phyloP scores from a whole-genome alignment of 2,797 vertebrate species.

The Okamejei kenojei region DNA sequence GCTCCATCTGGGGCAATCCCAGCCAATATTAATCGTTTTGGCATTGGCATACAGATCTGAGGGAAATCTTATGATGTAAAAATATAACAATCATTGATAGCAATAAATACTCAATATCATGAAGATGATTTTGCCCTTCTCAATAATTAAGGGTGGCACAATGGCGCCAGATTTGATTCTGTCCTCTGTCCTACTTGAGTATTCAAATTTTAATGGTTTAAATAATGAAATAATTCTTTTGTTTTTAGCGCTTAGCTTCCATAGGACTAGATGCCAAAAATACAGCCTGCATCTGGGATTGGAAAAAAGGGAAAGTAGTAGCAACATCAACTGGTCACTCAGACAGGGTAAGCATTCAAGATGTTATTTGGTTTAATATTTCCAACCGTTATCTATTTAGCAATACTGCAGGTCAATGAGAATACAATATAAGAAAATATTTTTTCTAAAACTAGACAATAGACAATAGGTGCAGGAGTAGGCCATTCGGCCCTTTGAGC shows the following conservation, averaged over 20 bases:
- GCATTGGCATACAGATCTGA: not conserved
- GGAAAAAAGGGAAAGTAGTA: slow-evolving; percentile 82
- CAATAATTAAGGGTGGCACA: not conserved
- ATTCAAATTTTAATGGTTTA: not conserved
- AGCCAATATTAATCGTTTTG: too few species aligned
- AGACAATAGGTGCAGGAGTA: too few species aligned
- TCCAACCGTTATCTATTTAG: not conserved
- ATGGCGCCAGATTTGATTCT: too few species aligned
- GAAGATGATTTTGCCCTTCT: not conserved
- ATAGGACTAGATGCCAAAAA: slow-evolving; percentile 94
- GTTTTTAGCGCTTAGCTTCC: slow-evolving; percentile 71
- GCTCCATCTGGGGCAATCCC: too few species aligned
- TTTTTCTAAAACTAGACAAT: not conserved
- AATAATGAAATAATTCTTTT: slow-evolving; percentile 37
- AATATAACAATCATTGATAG: not conserved
- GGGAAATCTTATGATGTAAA: not conserved
- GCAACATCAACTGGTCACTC: slow-evolving; percentile 88
- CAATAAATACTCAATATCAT: not conserved
- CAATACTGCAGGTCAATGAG: not conserved
- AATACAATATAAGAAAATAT: not conserved
- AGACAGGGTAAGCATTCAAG: slow-evolving; percentile 67
- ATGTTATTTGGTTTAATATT: not conserved
- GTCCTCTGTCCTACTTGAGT: not conserved
- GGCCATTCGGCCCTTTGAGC: too few species aligned
- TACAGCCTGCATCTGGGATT: slow-evolving; percentile 91